Evolutionary conservation across 2,113 vertebrate species (phyloP).

Genomic region (Calidris pygmaea): DNA sequence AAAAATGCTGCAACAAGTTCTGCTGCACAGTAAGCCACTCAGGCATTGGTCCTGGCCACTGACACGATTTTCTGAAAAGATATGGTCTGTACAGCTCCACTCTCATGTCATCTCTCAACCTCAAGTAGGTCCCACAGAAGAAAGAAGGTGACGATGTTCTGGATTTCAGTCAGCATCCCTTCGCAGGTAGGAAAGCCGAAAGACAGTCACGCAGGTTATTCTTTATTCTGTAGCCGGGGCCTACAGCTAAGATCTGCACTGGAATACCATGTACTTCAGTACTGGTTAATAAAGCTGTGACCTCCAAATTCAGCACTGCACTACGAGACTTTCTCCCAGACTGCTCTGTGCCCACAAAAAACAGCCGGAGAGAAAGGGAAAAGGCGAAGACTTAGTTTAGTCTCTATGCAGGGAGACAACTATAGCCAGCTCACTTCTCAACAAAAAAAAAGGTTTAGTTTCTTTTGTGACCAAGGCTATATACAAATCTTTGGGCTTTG

Average conservation of each 20-base stretch:
- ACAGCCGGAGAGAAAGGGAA: not conserved
- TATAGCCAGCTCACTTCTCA: not conserved
- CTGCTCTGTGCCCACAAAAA: not conserved
- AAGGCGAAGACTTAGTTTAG: not conserved
- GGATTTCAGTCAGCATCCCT: not conserved
- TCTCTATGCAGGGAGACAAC: not conserved
- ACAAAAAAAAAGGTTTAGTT: not conserved
- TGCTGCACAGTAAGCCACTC: not conserved
- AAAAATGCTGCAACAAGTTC: not conserved
- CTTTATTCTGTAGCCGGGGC: not conserved
- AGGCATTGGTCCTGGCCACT: not conserved
- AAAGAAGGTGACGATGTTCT: not conserved
- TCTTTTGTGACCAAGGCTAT: not conserved
- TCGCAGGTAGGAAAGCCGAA: not conserved
- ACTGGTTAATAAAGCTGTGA: not conserved
- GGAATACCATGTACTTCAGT: not conserved
- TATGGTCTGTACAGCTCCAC: not conserved
- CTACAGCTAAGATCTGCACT: not conserved
- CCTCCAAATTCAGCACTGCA: conserved; percentile 1
- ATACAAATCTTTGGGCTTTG: not conserved
- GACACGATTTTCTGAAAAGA: not conserved
- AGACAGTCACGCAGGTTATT: not conserved
- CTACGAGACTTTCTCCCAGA: not conserved
- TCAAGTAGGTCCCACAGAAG: not conserved
- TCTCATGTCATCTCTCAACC: not conserved